Evolutionary conservation across 2,888 invertebrate genomes (phyloP), one percentile per base, ranked within the genome.

Genomic region (Drosophila cracens): DNA sequence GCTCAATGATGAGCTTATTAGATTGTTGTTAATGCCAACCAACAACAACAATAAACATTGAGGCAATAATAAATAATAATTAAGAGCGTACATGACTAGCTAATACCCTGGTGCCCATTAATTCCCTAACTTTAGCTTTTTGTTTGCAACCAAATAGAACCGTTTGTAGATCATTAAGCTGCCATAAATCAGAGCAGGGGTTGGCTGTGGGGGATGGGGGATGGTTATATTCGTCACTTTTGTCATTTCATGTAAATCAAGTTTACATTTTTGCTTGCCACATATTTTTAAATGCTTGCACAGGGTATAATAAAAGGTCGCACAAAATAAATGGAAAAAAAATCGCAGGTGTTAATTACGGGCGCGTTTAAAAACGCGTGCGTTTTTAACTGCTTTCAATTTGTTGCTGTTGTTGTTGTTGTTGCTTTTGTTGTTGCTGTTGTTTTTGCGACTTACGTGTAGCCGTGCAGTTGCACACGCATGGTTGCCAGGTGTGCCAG

Each of bases 381-480:
- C 21, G 53, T 36, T 64, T 51, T n/a, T 10, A 16, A 31, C 36
- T n/a, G 10, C 36, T 7, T 18, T 48, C 13, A 43, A 11, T 43
- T 21, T 21, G 31, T 33, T 10, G 36, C 2, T 2, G 31, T 51
- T 51, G 31, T 33, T 21, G 31, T 16, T 52, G 13, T 1, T 21
- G 8, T 18, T 27, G 54, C 18, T 27, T 18, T n/a, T 52, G 11
- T 6, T 25, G 25, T 7, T 27, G 18, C 18, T 29, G 29, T 1
- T 49, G 10, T 7, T n/a, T 11, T 31, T 53, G 52, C n/a, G n/a
- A 83, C 83, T 84, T 90, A 84, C 84, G 64, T 87, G 63, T 70
- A 76, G 53, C 83, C 80, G 33, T 70, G 53, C 1, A 86, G 82
- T 59, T 83, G 71, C 7, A 83, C 62, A 5, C 87, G 87, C 79